phyloP scores from a whole-genome alignment of 2,113 vertebrate genomes.

The Pelecanus crispus region DNA sequence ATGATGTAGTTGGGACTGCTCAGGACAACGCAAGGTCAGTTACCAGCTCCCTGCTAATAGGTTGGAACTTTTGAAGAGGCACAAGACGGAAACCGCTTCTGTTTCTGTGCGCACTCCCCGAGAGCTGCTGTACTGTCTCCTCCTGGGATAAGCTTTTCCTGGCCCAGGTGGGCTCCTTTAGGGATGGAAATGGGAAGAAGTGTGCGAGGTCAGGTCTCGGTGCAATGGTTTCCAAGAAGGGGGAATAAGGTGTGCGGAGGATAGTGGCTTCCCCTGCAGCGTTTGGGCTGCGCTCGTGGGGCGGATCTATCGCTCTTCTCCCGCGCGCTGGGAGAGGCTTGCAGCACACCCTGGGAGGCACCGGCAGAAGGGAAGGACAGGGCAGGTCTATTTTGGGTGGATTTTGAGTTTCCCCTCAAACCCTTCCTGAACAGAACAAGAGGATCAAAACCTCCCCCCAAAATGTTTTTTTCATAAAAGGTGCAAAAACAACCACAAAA shows the following conservation, averaged over 20 bases:
- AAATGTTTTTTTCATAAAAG: not conserved
- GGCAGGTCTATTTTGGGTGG: not conserved
- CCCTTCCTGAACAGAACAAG: not conserved
- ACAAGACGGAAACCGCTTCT: fast-evolving
- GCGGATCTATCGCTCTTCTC: fast-evolving
- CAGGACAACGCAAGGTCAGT: fast-evolving
- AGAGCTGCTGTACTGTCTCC: not conserved
- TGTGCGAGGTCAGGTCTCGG: not conserved
- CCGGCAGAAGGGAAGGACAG: not conserved
- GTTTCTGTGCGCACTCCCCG: fast-evolving
- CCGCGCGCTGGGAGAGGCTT: fast-evolving
- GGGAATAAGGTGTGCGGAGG: not conserved
- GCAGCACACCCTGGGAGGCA: not conserved
- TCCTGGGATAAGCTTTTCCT: not conserved
- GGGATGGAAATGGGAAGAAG: not conserved
- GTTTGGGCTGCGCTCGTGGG: fast-evolving
- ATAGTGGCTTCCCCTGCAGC: not conserved
- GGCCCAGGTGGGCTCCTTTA: not conserved
- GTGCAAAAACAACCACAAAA: not conserved
- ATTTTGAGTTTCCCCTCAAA: not conserved
- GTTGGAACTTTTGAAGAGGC: not conserved
- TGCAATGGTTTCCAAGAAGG: not conserved
- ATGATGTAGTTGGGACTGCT: not conserved
- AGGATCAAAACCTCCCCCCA: not conserved
- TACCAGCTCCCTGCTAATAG: not conserved